Evolutionary conservation across 2,113 vertebrate species (phyloP).

Genomic region (Numida meleagris): DNA sequence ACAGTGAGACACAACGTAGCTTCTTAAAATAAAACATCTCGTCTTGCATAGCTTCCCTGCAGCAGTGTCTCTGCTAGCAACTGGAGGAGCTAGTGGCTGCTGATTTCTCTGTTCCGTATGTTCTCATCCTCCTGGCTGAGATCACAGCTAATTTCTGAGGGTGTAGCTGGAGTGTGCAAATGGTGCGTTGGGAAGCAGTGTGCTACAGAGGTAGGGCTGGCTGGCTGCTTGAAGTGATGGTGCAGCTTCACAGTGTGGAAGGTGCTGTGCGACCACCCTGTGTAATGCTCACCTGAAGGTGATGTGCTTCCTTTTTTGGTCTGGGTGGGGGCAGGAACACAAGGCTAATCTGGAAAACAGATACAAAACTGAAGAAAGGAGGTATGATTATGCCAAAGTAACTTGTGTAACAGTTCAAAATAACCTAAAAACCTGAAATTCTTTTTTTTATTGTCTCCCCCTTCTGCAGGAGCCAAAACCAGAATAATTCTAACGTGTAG

Average conservation of each 20-base stretch:
- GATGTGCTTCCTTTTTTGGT: not conserved
- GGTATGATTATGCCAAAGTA: accelerated
- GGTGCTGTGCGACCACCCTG: not conserved
- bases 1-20: not conserved
- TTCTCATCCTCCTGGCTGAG: not conserved
- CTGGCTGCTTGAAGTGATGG: not conserved
- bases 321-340: accelerated
- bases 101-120: not conserved
- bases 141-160: not conserved
- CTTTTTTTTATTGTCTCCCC: not conserved
- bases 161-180: not conserved
- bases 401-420: not conserved
- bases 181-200: not conserved
- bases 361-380: not conserved
- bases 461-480: not conserved
- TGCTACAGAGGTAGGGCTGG: not conserved
- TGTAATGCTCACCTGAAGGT: not conserved
- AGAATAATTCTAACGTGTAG: not conserved
- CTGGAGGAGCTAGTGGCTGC: slow-evolving; percentile 1
- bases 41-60: not conserved
- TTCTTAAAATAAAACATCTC: slow-evolving; percentile 10
- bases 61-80: not conserved
- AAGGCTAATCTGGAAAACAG: not conserved
- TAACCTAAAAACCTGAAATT: not conserved
- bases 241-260: not conserved